Evolutionary conservation across 2,113 vertebrate species (phyloP).

Genomic region (Phrynosoma platyrhinos): DNA sequence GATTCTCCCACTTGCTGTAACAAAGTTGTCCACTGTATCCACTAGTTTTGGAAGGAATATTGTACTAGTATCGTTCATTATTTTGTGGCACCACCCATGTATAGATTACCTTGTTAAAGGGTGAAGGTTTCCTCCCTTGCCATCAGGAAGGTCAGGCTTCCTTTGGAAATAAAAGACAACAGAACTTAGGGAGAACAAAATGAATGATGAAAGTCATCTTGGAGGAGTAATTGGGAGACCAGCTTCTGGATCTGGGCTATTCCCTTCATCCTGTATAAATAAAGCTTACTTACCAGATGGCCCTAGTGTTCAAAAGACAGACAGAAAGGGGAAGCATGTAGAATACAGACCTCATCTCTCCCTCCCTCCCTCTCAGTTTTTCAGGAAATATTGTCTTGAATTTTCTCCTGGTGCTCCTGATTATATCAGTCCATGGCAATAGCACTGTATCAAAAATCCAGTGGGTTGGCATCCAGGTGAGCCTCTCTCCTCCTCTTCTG

Average conservation of each 20-base stretch:
- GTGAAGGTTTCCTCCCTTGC: background rate
- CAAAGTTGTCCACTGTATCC: background rate
- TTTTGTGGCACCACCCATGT: background rate
- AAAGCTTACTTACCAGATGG: background rate
- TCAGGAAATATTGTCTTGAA: background rate
- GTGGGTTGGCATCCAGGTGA: background rate
- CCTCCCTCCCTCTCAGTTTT: background rate
- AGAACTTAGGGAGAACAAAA: background rate
- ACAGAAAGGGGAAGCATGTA: background rate
- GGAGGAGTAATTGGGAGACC: background rate
- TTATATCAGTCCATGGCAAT: conserved; percentile 28
- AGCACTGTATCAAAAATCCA: conserved; percentile 10
- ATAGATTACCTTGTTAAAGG: background rate
- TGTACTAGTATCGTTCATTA: background rate
- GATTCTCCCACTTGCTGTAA: background rate
- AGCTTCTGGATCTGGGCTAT: background rate
- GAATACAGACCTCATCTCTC: background rate
- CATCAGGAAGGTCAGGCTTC: background rate
- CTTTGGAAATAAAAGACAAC: background rate
- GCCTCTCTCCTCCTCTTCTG: background rate
- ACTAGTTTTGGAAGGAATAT: background rate
- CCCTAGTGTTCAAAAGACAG: background rate
- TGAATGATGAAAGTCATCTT: too few relatives aligned
- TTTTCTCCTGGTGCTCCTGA: conserved; percentile 28
- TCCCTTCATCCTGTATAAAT: background rate